Base-by-base conservation (phyloP, 2,888 invertebrate species). In the Ecdyonurus torrentis region DNA sequence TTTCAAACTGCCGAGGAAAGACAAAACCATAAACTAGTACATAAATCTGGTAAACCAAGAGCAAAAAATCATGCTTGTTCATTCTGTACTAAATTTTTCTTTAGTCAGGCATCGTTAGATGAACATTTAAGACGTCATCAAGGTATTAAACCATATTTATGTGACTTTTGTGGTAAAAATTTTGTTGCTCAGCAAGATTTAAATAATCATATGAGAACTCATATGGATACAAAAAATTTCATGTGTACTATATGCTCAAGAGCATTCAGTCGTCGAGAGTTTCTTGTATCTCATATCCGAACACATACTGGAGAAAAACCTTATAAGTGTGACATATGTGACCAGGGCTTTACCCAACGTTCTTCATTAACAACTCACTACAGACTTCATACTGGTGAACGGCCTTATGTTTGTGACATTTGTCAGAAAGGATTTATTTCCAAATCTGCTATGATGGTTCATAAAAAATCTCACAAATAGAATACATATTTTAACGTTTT, bases 361-460 rank as follows among this genome's bases (percentile, higher is more conserved):
- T 7, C n/a, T n/a, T 55, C n/a, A n/a, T n/a, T 55, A 5, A 22
- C 55, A 5, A n/a, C n/a, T n/a, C 82, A 83, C 69, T 7, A 5
- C 20, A 82, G 81, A 0, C n/a, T 55, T 5, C 82, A 83, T 69
- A 82, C 82, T 0, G 82, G 82, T 0, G 81, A 82, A 67, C 82
- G 82, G 66, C 80, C 80, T 60, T 82, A 79, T 67, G 79, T 81
- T 53, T 83, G 82, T 68, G 82, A 83, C 66, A 77, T 80, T 68
- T 83, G 82, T 67, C 81, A 80, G 0, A 82, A 82, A 69, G 81
- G 81, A 1, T 83, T 83, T 68, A 81, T 81, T 0, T 73, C 82
- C 25, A 73, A 80, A n/a, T 81, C 82, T 64, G 81, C 82, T 0
- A 69, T 82, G 7, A 73, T 80, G 52, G 81, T 81, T 67, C 82